Base-by-base conservation (phyloP, 2,797 vertebrate genomes). In the Selene dorsalis region DNA sequence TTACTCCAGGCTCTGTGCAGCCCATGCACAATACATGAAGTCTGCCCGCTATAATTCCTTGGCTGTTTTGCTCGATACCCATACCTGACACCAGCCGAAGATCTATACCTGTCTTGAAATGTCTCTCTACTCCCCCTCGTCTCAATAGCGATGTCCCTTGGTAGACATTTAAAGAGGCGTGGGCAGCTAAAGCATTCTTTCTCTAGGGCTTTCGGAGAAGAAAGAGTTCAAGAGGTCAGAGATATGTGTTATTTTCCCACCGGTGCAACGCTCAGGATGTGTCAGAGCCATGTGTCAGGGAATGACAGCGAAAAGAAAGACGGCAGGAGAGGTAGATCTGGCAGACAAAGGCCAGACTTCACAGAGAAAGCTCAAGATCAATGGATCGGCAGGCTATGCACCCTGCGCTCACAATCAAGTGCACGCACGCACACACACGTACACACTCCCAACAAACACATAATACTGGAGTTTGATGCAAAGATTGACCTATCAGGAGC, bases 211-310 rank as follows among this genome's bases (percentile, higher is more conserved):
- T 92, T 84, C 61, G 61, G 82, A 91, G 82, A 87, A 87, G 83
- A 90, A 87, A 82, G 87, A 88, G 92, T 93, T 94, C 91, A 93
- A 83, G 90, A 93, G 93, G 93, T 94, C 94, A 94, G 88, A 88
- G 84, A 90, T 93, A 76, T 89, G 88, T 90, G 85, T 89, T 95
- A 84, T 93, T 93, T 91, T 93, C 91, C 91, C 89, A 90, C 90
- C 73, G 87, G 83, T 87, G 83, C 89, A 84, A 82, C 88, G 69
- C 89, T 89, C 87, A 82, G 82, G 89, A 93, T 90, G 88, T 93
- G 93, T 93, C 94, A 93, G 91, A 92, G 84, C 73, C 45, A 69
- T 80, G 82, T 93, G 91, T 93, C 90, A 93, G 85, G 83, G 88
- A 93, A 91, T 94, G 93, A 94, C 94, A 94, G 91, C 1, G 17